phyloP scores from a whole-genome alignment of 2,888 invertebrate genomes.

The Watsonalla cultraria region DNA sequence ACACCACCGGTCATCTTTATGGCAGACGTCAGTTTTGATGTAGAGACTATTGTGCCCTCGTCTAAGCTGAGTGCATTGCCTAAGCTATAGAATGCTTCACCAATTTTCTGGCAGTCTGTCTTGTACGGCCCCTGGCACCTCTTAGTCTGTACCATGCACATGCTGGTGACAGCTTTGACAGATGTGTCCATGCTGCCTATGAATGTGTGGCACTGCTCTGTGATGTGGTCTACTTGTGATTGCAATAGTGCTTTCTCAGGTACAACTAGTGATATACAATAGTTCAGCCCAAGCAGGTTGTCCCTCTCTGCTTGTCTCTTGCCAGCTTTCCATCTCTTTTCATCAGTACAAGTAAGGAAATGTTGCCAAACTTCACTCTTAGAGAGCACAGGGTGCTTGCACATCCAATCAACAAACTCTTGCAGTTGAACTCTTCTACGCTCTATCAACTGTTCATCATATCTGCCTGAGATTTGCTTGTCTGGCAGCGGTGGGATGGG shows the following conservation, averaged over 20 bases:
- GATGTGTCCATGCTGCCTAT: constrained; percentile 92
- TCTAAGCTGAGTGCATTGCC: constrained; percentile 91
- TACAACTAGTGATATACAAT: constrained; percentile 92
- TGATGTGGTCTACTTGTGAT: constrained; percentile 87
- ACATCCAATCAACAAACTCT: constrained; percentile 97
- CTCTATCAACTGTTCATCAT: constrained; percentile 98
- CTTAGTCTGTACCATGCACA: constrained; percentile 91
- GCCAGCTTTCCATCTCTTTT: constrained; percentile 97
- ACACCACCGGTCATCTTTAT: constrained; percentile 92
- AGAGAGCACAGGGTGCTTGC: constrained; percentile 96
- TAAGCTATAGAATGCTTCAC: constrained; percentile 90
- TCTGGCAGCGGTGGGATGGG: constrained; percentile 98
- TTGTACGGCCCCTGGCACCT: constrained; percentile 91
- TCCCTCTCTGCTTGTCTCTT: constrained; percentile 97
- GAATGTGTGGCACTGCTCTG: constrained; percentile 90
- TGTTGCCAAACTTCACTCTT: constrained; percentile 96
- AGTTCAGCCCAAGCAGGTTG: constrained; percentile 92
- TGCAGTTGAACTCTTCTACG: constrained; percentile 96
- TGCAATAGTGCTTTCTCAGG: constrained; percentile 88
- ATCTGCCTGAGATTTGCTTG: constrained; percentile 97
- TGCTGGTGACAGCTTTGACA: constrained; percentile 88
- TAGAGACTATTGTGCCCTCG: constrained; percentile 80
- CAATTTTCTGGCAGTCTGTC: constrained; percentile 94
- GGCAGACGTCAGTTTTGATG: constrained; percentile 86
- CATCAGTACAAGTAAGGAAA: constrained; percentile 98